Evolutionary conservation across 2,888 invertebrate species (phyloP), one percentile per base, ranked within the genome.

Genomic region (Stenichneumon culpator): DNA sequence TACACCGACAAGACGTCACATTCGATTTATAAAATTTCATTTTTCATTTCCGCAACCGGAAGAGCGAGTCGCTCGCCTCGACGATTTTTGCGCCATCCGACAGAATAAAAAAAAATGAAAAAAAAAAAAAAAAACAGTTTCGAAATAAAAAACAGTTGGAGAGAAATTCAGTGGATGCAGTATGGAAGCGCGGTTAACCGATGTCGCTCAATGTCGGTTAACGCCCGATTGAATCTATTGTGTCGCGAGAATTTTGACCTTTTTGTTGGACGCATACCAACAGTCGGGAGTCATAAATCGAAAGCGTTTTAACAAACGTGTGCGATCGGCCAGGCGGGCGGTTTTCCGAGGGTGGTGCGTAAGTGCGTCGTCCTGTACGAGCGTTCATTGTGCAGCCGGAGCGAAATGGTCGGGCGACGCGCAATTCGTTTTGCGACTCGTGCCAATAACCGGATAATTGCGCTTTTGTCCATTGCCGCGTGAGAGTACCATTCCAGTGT

Each of bases 201-300:
- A 81, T 44, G 44, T 81, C 80, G 52, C 60, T 73, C 70, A 67
- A 70, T 81, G 25, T 54, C 60, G 32, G n/a, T 78, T 60, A 84
- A 84, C 68, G 68, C 77, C 78, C 60, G 77, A 81, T 81, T 25
- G 36, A 54, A 47, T 60, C 19, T 1, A 80, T 84, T 80, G 80
- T 80, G 80, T 67, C 44, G 22, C 39, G 60, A 28, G 28, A 63
- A 63, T 44, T 25, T 70, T 70, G 50, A 70, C 52, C 57, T 25
- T 19, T 25, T n/a, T 52, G 52, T 36, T 50, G 54, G 32, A 36
- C 54, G 52, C 11, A 52, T 19, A 52, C 54, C 7, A 39, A 6
- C 70, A 16, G 52, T 19, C n/a, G 1, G 7, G 14, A 7, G 25
- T 57, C 57, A 57, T 57, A 57, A 57, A 57, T 57, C 57, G 57